Base-by-base conservation (phyloP, 2,113 vertebrate genomes). In the Dipodomys ordii region DNA sequence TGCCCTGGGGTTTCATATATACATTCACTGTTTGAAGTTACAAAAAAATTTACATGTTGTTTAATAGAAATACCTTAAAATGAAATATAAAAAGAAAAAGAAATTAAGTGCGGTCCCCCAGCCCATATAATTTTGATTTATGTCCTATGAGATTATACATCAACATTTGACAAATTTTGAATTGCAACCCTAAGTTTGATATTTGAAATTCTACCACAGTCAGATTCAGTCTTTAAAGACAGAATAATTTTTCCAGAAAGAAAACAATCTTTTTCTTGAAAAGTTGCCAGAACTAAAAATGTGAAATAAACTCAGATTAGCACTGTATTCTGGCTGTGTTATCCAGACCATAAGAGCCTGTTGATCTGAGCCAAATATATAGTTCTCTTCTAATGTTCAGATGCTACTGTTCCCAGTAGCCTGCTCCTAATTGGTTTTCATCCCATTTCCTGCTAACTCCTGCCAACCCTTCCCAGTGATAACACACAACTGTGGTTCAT, bases 221-320 rank as follows among this genome's bases (percentile, higher is more conserved):
- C 64, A 3, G 79, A 69, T 77, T 81, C 10, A 6, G 62, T 83
- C 68, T 78, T 86, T 89, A 28, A 80, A 84, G 65, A 49, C 49
- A 65, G 68, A 2, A 27, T 19, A 82, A 84, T 10, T 91, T 96
- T 53, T 35, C 79, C 83, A 74, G 90, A 79, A 74, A 88, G 78
- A 86, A 95, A 91, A 84, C 8, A n/a, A 15, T 2, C 32, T 86
- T 86, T 86, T 88, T 93, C 72, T 87, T 96, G 81, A 95, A 95
- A 78, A 93, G 83, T 64, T 94, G 73, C 39, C 91, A 65, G n/a
- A 80, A 80, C 84, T 87, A 72, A 79, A 90, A 93, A 94, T 65
- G 39, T 94, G 83, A 94, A 95, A 89, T 77, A 77, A 96, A 84
- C 27, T 65, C 65, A 89, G 60, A 67, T 88, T 79, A 92, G 65